Evolutionary conservation across 1,140 invertebrate genomes (phyloP), one percentile per base, ranked within the genome.

Genomic region (Colletes latitarsis): DNA sequence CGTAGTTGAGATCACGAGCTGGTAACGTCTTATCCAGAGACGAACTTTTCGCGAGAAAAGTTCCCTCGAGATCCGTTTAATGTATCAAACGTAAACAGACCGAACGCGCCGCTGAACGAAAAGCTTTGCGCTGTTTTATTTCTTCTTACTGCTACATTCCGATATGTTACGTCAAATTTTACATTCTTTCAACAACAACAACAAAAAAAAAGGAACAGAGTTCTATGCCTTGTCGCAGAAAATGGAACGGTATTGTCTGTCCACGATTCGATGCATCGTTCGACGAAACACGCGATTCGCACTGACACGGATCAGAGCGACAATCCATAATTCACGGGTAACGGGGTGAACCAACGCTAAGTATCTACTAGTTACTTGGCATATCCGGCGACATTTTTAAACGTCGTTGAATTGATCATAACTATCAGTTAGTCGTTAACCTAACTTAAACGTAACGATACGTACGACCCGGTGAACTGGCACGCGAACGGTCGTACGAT

Each of bases 1-100:
- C 82, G 41, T 84, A 84, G 72, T 84, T 90, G 90, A 91, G 90
- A 91, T 91, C 90, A 91, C 88, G 87, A 90, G 89, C 90, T 91
- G 90, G 81, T 90, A 89, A 89, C 81, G 77, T 75, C 73, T 80
- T 71, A 60, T 80, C 70, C 81, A 53, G 81, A 81, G 58, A 53
- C 80, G 66, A 88, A 84, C 77, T 85, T 87, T 67, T 63, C 62
- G 1, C 68, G 72, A 39, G 52, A 55, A 58, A 82, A 53, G 62
- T 64, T 74, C 69, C 66, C 55, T 69, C 87, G 72, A 84, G 83
- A 81, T 87, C 77, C 77, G 80, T 87, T 88, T 82, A 86, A 88
- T 76, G 84, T 82, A 89, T 58, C 80, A 74, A 82, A 89, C 63
- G 74, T 43, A 88, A 88, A 86, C 55, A 88, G 79, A 88, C 63